Percentiles rank a stretch among this genome's conserved stretches.
These are phyloP conservation scores for Eonycteris spelaea DNA, from an alignment of 2,113 vertebrate species.

Conservation along the genomic window DNA sequence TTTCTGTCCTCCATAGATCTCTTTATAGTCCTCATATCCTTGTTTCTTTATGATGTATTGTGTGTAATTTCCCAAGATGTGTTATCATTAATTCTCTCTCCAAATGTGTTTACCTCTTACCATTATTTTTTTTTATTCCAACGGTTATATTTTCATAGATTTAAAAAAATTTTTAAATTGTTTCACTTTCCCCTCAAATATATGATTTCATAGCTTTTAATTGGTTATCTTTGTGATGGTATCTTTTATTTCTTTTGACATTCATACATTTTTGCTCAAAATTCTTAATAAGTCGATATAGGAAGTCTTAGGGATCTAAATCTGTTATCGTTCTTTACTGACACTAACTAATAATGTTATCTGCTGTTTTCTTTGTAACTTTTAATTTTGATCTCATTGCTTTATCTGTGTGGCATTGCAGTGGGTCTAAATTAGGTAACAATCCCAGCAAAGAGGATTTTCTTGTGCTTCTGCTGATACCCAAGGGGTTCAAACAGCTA, in stretches of 20 bases:
- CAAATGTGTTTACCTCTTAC: not conserved
- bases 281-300: not conserved
- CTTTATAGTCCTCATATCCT: not conserved
- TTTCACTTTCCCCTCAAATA: not conserved
- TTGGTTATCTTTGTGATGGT: not conserved
- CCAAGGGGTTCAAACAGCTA: not conserved
- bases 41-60: not conserved
- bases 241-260: constrained; percentile 1
- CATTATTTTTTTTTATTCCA: not conserved
- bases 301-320: not conserved
- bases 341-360: not conserved
- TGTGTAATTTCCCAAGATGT: not conserved
- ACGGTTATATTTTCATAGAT: not conserved
- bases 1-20: not conserved
- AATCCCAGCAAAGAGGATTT: not conserved
- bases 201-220: not conserved
- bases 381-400: not conserved
- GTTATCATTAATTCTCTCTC: not conserved
- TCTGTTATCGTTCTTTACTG: not conserved
- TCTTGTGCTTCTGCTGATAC: not conserved
- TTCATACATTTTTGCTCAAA: not conserved
- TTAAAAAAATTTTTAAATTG: not conserved
- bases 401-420: not conserved
- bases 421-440: not conserved
- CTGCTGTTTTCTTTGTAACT: not conserved